These are phyloP conservation scores for Tetraodon nigroviridis DNA, from an alignment of 2,113 vertebrate species.

Conservation along the genomic window DNA sequence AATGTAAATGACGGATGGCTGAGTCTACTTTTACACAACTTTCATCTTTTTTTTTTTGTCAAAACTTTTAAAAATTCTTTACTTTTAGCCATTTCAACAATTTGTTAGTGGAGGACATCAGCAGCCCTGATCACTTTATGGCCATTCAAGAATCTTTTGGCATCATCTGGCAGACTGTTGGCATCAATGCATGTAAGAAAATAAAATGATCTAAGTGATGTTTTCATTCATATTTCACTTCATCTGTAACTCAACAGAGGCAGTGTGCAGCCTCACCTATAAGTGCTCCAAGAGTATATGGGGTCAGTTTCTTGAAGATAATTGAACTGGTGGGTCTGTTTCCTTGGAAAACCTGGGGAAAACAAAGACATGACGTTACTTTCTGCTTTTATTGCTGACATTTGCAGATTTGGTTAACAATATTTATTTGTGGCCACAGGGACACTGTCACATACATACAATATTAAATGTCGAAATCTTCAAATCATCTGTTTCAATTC, in stretches of 20 bases:
- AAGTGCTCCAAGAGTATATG: constrained; percentile 88
- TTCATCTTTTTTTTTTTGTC: too few species aligned
- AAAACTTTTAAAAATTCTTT: too few species aligned
- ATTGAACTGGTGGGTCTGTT: constrained; percentile 96
- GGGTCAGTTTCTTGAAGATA: constrained; percentile 89
- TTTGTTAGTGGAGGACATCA: too few species aligned
- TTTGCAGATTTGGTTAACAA: not conserved
- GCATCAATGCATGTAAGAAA: not conserved
- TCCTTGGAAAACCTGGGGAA: constrained; percentile 90
- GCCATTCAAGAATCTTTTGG: too few species aligned
- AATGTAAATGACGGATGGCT: too few species aligned
- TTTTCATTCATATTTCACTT: too few species aligned
- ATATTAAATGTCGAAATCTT: too few species aligned
- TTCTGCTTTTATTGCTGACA: not conserved
- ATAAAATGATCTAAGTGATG: not conserved
- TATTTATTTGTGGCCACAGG: constrained; percentile 12
- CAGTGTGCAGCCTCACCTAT: constrained; percentile 77
- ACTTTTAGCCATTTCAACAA: too few species aligned
- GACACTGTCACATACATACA: constrained; percentile 6
- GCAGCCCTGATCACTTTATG: too few species aligned
- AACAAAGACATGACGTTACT: constrained; percentile 27
- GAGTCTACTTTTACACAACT: too few species aligned
- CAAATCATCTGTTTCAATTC: too few species aligned
- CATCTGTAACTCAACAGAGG: not conserved
- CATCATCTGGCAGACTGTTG: too few species aligned